Conservation (phyloP, 2,888 invertebrate species). For the Platycheirus albimanus region DNA sequence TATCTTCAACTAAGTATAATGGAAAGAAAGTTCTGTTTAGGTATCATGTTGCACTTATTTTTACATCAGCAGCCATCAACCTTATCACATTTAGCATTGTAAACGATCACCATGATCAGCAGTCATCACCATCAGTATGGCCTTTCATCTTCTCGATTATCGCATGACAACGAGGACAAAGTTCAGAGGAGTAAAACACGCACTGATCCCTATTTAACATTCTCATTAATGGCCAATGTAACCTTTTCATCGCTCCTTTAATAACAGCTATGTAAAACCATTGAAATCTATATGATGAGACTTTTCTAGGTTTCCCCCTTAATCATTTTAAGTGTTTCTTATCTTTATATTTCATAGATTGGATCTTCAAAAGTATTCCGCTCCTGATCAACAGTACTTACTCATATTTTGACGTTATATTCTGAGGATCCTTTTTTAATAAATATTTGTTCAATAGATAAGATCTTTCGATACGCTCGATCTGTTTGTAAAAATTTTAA, state of each 20-base stretch:
- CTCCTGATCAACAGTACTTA: not conserved
- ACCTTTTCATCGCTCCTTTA: constrained; percentile 69
- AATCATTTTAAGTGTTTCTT: no score
- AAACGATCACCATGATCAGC: constrained; percentile 46
- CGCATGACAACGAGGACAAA: constrained; percentile 15
- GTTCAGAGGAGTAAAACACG: constrained; percentile 10
- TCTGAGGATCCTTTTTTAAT: not conserved
- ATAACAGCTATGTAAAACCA: constrained; percentile 52
- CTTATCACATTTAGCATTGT: constrained; percentile 20
- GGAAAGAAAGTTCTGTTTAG: no score
- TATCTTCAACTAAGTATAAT: no score
- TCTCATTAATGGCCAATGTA: constrained; percentile 59
- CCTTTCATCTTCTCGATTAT: constrained; percentile 49
- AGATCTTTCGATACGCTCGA: constrained; percentile 36
- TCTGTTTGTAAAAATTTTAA: constrained; percentile 31
- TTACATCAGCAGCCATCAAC: no score
- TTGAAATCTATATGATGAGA: constrained; percentile 45
- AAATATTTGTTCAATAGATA: constrained; percentile 1
- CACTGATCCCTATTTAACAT: constrained; percentile 11
- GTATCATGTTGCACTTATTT: no score
- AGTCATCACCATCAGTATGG: constrained; percentile 33
- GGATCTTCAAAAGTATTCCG: constrained; percentile 41
- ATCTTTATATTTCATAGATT: constrained; percentile 25
- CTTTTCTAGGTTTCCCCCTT: constrained; percentile 28
- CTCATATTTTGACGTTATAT: not conserved